Evolutionary conservation across 2,797 vertebrate species (phyloP), one percentile per base, ranked within the genome.

Genomic region (Sebastolobus alascanus): DNA sequence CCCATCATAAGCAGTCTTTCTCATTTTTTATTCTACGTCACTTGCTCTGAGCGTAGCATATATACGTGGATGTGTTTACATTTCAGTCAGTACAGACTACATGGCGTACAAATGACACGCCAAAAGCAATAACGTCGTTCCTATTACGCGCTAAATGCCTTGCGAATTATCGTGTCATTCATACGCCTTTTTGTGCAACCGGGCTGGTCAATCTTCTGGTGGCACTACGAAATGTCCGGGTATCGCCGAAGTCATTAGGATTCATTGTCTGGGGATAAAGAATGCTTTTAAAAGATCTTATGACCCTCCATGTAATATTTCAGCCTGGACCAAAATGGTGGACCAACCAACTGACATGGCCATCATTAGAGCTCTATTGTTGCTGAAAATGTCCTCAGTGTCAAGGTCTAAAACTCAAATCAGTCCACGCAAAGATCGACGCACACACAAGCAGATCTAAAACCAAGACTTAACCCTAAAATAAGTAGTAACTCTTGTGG

Each of bases 401-500:
- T 37, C 5, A 1, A 54, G 1, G 6, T 22, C 6, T 25, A 43
- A 77, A 50, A 27, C 8, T 35, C 25, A 52, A 35, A 73, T 18
- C 3, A 43, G 16, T 33, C 50, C 14, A 61, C 11, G 3, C 61
- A 69, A 25, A 58, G 18, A 46, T 16, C 20, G 27, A 78, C n/a
- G 8, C 4, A n/a, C 29, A 46, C 58, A 43, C 12, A 16, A 65
- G 29, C 43, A 56, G 11, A 67, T 18, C 4, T 31, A 25, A 37
- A 79, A 67, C 29, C 2, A 22, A 20, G 8, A 9, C 27, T 4
- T 43, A 14, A 37, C 8, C 46, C 22, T 70, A 22, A 69, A 75
- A 54, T 38, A 38, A 72, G 77, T n/a, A 38, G 35, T 55, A 59
- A 50, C 33, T 68, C 67, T 60, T 56, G 37, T n/a, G 14, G 22